Conservation (phyloP, 2,888 invertebrate species). For the Electrophaes corylata region DNA sequence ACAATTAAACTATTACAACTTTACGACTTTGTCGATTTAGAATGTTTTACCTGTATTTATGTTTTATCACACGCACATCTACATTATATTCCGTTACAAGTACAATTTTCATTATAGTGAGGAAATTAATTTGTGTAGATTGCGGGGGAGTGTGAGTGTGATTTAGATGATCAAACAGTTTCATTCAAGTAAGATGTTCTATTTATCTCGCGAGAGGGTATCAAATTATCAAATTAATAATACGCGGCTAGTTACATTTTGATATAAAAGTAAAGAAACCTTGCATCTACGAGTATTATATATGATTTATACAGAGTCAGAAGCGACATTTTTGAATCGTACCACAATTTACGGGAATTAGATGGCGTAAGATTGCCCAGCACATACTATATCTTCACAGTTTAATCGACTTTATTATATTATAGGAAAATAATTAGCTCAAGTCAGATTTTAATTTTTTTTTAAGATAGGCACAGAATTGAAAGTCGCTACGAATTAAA, state of each 20-base stretch:
- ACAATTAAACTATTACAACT: conserved; percentile 29
- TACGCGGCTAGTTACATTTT: neutral
- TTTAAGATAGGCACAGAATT: neutral
- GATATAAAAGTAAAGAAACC: neutral
- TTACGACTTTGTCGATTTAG: conserved; percentile 16
- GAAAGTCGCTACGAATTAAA: conserved; percentile 22
- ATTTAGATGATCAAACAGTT: conserved; percentile 1
- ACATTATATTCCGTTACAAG: conserved; percentile 3
- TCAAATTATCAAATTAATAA: neutral
- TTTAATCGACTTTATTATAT: too few species aligned
- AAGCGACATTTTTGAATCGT: too few species aligned
- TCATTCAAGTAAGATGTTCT: neutral
- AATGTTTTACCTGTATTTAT: conserved; percentile 14
- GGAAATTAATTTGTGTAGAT: conserved; percentile 11
- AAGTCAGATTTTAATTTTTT: too few species aligned
- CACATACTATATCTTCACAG: too few species aligned
- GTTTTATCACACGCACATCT: conserved; percentile 15
- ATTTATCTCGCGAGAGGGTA: neutral
- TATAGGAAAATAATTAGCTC: too few species aligned
- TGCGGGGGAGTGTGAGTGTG: neutral
- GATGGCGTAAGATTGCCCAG: neutral
- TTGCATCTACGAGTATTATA: too few species aligned
- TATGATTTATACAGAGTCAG: too few species aligned
- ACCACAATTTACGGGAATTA: too few species aligned
- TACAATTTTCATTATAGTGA: conserved; percentile 6